Evolutionary conservation across 2,888 invertebrate species (phyloP).

Genomic region (Amaurobius ferox): DNA sequence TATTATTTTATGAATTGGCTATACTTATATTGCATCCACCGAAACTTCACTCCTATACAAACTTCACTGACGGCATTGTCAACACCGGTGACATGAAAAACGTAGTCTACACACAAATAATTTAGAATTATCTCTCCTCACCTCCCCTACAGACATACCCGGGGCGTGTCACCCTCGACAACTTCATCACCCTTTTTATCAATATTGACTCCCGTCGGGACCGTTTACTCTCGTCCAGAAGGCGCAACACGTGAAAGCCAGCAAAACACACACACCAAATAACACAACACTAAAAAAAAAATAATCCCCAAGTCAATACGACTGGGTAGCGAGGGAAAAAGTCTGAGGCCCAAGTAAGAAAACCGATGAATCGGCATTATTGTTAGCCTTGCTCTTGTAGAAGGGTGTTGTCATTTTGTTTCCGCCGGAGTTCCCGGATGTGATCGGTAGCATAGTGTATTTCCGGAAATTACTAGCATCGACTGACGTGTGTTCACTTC

Average conservation of each 20-base stretch:
- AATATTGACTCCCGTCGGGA: not conserved
- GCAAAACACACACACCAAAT: conserved; percentile 18
- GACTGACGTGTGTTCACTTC: conserved; percentile 50
- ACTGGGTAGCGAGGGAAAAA: not conserved
- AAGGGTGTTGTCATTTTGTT: conserved; percentile 53
- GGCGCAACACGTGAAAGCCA: conserved; percentile 53
- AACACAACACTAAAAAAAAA: conserved; percentile 26
- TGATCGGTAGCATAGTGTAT: conserved; percentile 65
- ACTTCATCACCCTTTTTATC: not conserved
- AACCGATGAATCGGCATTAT: conserved; percentile 62
- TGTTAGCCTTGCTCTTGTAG: conserved; percentile 58
- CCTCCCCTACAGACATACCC: no score
- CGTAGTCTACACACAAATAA: no score
- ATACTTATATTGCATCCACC: no score
- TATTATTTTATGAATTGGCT: no score
- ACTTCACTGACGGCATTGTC: no score
- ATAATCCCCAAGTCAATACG: conserved; percentile 3
- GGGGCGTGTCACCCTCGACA: not conserved
- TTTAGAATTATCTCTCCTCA: not conserved
- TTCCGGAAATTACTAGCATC: conserved; percentile 65
- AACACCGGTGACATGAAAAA: no score
- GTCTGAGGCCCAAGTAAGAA: not conserved
- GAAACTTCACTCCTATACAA: no score
- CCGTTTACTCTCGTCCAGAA: not conserved
- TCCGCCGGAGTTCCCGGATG: conserved; percentile 41